These are phyloP conservation scores for Homalodisca vitripennis DNA, from an alignment of 1,140 invertebrate genomes.

Conservation along the genomic window DNA sequence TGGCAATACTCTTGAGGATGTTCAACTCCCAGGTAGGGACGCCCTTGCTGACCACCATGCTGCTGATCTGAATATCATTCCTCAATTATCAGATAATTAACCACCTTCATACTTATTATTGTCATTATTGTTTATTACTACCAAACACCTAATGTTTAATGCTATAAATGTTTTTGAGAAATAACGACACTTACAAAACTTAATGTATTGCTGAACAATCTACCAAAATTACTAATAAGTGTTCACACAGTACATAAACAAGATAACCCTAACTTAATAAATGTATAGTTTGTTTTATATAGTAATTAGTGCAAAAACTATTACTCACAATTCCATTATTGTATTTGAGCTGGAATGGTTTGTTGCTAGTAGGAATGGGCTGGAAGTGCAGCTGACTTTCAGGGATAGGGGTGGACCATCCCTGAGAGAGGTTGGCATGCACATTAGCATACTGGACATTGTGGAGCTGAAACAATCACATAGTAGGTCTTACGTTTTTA, in stretches of 20 bases:
- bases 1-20: constrained; percentile 62
- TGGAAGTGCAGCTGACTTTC: constrained; percentile 52
- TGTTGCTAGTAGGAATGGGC: constrained; percentile 49
- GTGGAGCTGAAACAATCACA: constrained; percentile 47
- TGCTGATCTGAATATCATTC: constrained; percentile 48
- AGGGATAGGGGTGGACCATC: constrained; percentile 50
- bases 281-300: too few species aligned
- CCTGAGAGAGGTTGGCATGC: constrained; percentile 52
- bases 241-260: too few species aligned
- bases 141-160: too few species aligned
- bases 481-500: too few species aligned
- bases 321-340: constrained; percentile 52
- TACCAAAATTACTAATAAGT: too few species aligned
- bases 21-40: constrained; percentile 62
- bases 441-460: constrained; percentile 55
- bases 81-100: constrained; percentile 10
- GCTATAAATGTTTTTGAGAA: too few species aligned
- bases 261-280: too few species aligned
- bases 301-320: background rate
- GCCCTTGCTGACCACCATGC: constrained; percentile 54
- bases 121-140: too few species aligned
- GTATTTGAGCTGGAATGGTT: constrained; percentile 60
- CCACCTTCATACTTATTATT: too few species aligned
- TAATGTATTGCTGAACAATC: too few species aligned
- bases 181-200: too few species aligned